phyloP scores from a whole-genome alignment of 2,888 invertebrate species.

The Meteorus cinctellus region DNA sequence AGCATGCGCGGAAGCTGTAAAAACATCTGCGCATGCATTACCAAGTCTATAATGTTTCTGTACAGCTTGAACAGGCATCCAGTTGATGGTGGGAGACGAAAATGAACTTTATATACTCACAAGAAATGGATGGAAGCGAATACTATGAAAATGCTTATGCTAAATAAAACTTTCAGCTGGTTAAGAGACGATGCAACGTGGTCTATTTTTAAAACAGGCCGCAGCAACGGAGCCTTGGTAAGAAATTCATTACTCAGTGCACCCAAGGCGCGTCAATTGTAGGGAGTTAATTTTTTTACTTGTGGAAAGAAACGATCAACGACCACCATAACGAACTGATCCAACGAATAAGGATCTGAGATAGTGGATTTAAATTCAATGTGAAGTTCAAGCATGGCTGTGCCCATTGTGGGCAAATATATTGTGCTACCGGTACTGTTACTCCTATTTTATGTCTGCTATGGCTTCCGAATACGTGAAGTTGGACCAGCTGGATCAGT shows the following conservation, averaged over 20 bases:
- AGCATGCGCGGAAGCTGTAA: slow-evolving; percentile 18
- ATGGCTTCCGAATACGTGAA: slow-evolving; percentile 67
- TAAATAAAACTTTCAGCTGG: slow-evolving; percentile 72
- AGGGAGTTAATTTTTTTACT: neutral
- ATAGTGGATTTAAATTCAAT: slow-evolving; percentile 51
- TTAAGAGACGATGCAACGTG: slow-evolving; percentile 69
- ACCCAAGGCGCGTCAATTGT: slow-evolving; percentile 44
- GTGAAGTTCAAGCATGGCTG: slow-evolving; percentile 64
- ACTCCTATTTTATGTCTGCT: slow-evolving; percentile 60
- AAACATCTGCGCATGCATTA: slow-evolving; percentile 17
- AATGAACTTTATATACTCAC: neutral
- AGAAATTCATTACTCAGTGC: slow-evolving; percentile 42
- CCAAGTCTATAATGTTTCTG: neutral
- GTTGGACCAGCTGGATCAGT: slow-evolving; percentile 39
- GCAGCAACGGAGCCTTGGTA: neutral
- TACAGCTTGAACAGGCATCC: neutral
- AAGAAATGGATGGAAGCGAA: slow-evolving; percentile 40
- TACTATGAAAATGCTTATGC: slow-evolving; percentile 66
- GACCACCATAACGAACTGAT: slow-evolving; percentile 10
- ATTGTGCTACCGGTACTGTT: slow-evolving; percentile 57
- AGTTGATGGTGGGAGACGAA: slow-evolving; percentile 25
- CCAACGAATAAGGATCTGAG: neutral
- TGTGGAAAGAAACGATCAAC: slow-evolving; percentile 11
- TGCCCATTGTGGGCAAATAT: slow-evolving; percentile 65
- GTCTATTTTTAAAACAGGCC: slow-evolving; percentile 68